phyloP scores from a whole-genome alignment of 2,113 vertebrate species.

The Tichodroma muraria region DNA sequence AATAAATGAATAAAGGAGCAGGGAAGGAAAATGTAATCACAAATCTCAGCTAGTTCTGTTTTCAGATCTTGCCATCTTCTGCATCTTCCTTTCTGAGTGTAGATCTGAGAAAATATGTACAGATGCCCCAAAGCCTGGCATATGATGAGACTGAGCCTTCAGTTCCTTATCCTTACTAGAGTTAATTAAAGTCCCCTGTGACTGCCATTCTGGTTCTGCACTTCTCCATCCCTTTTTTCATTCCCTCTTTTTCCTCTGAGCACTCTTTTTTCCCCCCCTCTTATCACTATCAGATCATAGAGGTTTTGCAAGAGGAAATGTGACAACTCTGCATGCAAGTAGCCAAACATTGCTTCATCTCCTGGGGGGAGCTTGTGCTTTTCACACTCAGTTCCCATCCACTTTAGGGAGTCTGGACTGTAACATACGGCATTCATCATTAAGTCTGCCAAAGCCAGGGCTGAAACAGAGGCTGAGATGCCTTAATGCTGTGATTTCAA shows the following conservation, averaged over 20 bases:
- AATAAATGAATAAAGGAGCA: not conserved
- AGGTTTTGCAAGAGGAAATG: not conserved
- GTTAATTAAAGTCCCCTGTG: not conserved
- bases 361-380: not conserved
- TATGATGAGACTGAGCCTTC: not conserved
- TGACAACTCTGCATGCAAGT: not conserved
- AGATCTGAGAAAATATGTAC: not conserved
- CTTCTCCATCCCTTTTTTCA: not conserved
- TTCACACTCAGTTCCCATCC: not conserved
- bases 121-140: not conserved
- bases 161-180: not conserved
- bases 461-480: not conserved
- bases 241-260: not conserved
- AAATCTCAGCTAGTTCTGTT: not conserved
- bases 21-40: not conserved
- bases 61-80: not conserved
- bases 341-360: not conserved
- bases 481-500: not conserved
- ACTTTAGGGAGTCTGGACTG: not conserved
- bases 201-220: not conserved
- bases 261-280: fast-evolving
- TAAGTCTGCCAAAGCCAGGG: not conserved
- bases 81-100: not conserved
- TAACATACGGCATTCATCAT: not conserved
- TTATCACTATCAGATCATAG: not conserved